Conservation (phyloP, 2,888 invertebrate genomes). For the Anthophora plumipes region DNA sequence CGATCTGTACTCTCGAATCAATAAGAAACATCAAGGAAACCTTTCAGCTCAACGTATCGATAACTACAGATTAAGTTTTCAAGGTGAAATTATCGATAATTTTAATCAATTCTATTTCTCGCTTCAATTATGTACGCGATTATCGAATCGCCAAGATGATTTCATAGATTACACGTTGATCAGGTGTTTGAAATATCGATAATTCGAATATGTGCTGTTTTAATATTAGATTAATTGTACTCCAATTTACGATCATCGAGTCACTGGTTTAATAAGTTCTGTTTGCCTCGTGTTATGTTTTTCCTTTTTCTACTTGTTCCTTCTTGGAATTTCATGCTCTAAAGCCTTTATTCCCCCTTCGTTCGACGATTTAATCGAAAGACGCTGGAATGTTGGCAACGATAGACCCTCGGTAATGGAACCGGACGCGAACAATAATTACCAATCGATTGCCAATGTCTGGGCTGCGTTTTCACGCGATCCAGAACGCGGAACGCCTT, state of each 20-base stretch:
- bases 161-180: neutral
- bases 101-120: neutral
- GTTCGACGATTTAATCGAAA: neutral
- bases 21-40: neutral
- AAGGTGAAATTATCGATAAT: neutral
- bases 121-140: no score
- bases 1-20: neutral
- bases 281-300: no score
- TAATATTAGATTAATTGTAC: neutral
- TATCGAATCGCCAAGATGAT: neutral
- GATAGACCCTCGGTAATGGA: constrained; percentile 16
- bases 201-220: no score
- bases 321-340: no score
- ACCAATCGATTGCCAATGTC: constrained; percentile 37
- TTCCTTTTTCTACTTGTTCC: no score
- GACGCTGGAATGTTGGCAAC: neutral
- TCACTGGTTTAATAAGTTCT: no score
- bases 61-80: neutral
- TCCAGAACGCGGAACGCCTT: neutral
- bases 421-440: constrained; percentile 45
- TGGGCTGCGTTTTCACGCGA: constrained; percentile 23
- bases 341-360: neutral
- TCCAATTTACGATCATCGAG: no score
- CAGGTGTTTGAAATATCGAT: neutral
- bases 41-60: neutral